phyloP scores from a whole-genome alignment of 2,888 invertebrate species.

The Liodrosophila aerea region DNA sequence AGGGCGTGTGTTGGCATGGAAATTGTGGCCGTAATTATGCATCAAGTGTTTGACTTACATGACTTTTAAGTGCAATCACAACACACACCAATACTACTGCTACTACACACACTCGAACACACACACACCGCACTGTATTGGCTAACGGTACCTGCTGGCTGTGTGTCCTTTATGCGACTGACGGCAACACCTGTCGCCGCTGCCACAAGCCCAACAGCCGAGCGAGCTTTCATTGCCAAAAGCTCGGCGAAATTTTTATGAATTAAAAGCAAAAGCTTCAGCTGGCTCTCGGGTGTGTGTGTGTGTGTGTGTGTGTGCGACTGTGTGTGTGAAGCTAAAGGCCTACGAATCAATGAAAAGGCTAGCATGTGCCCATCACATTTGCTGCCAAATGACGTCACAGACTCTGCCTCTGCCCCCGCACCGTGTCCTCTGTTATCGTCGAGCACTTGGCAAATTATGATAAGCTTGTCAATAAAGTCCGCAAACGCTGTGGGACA shows the following conservation, averaged over 20 bases:
- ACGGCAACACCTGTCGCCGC: constrained; percentile 72
- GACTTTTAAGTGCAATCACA: constrained; percentile 4
- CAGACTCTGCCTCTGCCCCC: constrained; percentile 14
- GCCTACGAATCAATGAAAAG: constrained; percentile 55
- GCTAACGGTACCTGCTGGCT: constrained; percentile 58
- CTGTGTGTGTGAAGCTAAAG: constrained; percentile 5
- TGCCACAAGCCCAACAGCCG: constrained; percentile 31
- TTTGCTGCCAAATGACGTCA: constrained; percentile 54
- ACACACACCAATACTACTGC: not conserved
- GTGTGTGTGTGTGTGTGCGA: not conserved
- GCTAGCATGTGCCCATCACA: constrained; percentile 17
- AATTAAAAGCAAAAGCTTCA: constrained; percentile 65
- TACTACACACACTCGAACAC: not conserved
- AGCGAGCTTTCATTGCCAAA: constrained; percentile 11
- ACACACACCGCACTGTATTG: not conserved
- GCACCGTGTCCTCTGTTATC: constrained; percentile 12
- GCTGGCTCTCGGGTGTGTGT: not conserved
- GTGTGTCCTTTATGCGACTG: constrained; percentile 71
- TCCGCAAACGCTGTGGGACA: constrained; percentile 11
- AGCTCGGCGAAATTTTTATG: constrained; percentile 61
- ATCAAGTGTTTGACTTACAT: constrained; percentile 2
- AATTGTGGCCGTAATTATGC: no score
- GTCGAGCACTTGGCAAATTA: not conserved
- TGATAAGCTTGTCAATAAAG: constrained; percentile 16
- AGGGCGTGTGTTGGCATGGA: no score